phyloP scores from a whole-genome alignment of 2,113 vertebrate species.

The Zapornia atra region DNA sequence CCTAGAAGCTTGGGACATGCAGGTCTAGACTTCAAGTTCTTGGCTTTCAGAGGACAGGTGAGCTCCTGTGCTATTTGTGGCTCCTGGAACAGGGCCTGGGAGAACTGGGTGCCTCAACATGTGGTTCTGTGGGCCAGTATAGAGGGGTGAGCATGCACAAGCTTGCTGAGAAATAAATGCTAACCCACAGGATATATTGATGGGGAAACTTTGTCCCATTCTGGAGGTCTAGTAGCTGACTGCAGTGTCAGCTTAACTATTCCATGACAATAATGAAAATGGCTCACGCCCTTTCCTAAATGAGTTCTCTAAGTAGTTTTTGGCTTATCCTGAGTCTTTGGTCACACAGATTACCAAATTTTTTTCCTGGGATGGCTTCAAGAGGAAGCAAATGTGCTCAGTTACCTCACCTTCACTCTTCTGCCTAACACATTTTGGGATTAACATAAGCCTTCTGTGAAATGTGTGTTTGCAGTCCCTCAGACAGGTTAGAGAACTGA shows the following conservation, averaged over 20 bases:
- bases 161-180: background rate
- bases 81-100: background rate
- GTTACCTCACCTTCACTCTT: rapidly evolving
- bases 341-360: rapidly evolving
- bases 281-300: background rate
- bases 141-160: rapidly evolving
- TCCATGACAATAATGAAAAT: background rate
- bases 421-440: background rate
- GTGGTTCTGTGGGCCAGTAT: rapidly evolving
- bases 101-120: background rate
- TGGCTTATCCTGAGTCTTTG: background rate
- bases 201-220: background rate
- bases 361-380: background rate
- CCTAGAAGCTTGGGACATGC: background rate
- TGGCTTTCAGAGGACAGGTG: background rate
- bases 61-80: background rate
- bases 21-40: background rate
- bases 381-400: background rate
- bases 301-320: background rate
- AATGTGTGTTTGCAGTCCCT: background rate
- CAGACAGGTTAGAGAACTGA: background rate
- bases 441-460: background rate
- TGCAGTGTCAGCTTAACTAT: background rate
- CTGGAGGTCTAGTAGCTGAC: background rate
- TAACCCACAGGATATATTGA: background rate